phyloP scores from a whole-genome alignment of 2,888 invertebrate species.

The Agriopis marginaria region DNA sequence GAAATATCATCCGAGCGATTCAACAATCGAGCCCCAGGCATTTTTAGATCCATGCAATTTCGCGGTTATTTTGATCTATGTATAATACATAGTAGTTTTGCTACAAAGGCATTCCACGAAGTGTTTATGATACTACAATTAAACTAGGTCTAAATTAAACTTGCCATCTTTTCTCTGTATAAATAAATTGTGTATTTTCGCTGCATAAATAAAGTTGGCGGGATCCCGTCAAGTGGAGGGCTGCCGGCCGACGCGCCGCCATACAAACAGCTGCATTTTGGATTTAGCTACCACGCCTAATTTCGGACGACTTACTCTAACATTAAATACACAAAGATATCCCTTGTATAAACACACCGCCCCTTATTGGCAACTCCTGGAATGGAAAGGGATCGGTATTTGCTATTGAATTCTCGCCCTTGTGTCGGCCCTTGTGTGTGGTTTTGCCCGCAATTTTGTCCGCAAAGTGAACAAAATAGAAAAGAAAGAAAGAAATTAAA shows the following conservation, averaged over 20 bases:
- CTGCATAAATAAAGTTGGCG: constrained; percentile 14
- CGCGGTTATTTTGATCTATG: no score
- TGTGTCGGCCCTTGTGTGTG: not conserved
- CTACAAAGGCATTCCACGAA: no score
- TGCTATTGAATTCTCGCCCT: constrained; percentile 9
- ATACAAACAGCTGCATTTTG: constrained; percentile 22
- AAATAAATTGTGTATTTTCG: constrained; percentile 4
- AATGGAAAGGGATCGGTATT: constrained; percentile 31
- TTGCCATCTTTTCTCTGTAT: constrained; percentile 5
- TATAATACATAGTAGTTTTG: no score
- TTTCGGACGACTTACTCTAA: constrained; percentile 24
- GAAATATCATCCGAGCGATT: no score
- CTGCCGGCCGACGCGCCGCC: not conserved
- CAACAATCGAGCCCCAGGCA: no score
- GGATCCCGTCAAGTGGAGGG: constrained; percentile 1
- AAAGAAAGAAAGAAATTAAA: not conserved
- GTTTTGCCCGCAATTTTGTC: not conserved
- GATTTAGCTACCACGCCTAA: constrained; percentile 24
- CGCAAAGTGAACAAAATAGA: not conserved
- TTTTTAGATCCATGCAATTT: no score
- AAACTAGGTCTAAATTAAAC: not conserved
- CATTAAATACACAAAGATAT: constrained; percentile 24
- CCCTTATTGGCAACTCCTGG: constrained; percentile 25
- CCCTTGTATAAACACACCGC: constrained; percentile 21
- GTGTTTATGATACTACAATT: not conserved